Conservation (phyloP, 2,888 invertebrate species). For the Anticlea derivata region DNA sequence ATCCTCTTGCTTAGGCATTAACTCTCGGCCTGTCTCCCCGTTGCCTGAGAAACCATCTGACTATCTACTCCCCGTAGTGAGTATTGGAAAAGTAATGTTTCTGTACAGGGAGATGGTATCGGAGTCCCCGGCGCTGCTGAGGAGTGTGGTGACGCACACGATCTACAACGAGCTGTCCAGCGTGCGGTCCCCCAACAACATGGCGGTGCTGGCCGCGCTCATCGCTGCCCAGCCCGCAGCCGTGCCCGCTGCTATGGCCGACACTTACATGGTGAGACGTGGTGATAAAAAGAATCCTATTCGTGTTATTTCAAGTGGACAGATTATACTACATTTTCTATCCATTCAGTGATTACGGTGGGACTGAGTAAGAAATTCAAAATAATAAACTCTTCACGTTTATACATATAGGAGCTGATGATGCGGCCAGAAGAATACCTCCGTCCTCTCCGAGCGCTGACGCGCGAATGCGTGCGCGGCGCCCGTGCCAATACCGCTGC, state of each 20-base stretch:
- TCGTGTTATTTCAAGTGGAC: too few relatives aligned
- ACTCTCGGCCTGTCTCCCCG: too few relatives aligned
- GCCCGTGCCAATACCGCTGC: conserved; percentile 87
- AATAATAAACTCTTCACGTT: too few relatives aligned
- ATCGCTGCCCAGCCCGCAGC: conserved; percentile 93
- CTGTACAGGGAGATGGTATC: conserved; percentile 91
- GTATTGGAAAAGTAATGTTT: too few relatives aligned
- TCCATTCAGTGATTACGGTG: too few relatives aligned
- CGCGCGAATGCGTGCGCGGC: conserved; percentile 95
- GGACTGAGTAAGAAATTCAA: too few relatives aligned
- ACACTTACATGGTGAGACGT: conserved; percentile 87
- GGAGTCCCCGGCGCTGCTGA: conserved; percentile 92
- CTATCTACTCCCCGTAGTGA: too few relatives aligned
- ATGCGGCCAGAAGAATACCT: conserved; percentile 95
- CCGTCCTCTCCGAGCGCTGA: conserved; percentile 91
- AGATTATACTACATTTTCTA: too few relatives aligned
- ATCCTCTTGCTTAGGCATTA: too few relatives aligned
- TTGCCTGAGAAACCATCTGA: too few relatives aligned
- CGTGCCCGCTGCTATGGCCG: conserved; percentile 92
- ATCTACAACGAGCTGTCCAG: conserved; percentile 97
- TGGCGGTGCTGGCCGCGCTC: conserved; percentile 94
- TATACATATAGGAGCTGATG: conserved; percentile 87
- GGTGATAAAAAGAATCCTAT: too few relatives aligned
- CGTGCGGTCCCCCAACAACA: conserved; percentile 96
- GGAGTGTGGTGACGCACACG: conserved; percentile 93